Percentiles rank a stretch among this genome's conserved stretches.
Evolutionary conservation across 1,140 invertebrate species (phyloP).

Genomic region (Formica selysi): DNA sequence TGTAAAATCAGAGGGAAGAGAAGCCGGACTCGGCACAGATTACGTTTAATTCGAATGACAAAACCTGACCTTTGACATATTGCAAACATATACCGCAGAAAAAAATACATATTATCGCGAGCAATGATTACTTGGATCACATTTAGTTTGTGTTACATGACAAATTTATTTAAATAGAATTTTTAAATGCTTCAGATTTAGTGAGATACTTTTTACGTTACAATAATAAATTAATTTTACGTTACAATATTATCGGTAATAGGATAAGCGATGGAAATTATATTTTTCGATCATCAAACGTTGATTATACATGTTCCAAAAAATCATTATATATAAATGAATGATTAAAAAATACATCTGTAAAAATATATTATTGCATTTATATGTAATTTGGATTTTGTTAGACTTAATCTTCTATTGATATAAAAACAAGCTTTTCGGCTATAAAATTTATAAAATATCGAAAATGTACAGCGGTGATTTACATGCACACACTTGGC

Average conservation of each 20-base stretch:
- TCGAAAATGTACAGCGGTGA: slow-evolving; percentile 2
- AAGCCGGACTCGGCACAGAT: slow-evolving; percentile 27
- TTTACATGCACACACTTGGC: background rate
- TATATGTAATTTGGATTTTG: background rate
- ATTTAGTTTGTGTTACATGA: background rate
- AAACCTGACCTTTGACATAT: background rate
- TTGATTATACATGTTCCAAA: background rate
- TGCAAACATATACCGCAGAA: background rate
- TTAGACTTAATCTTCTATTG: background rate
- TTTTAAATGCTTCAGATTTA: background rate
- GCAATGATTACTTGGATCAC: background rate
- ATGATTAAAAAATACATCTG: background rate
- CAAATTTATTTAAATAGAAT: background rate
- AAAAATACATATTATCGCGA: background rate
- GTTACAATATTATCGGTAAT: background rate
- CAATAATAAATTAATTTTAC: background rate
- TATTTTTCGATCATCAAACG: slow-evolving; percentile 23
- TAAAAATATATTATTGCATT: slow-evolving; percentile 24
- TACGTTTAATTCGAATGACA: slow-evolving; percentile 49
- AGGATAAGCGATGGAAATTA: slow-evolving; percentile 9
- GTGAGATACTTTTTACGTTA: background rate
- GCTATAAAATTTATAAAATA: slow-evolving; percentile 39
- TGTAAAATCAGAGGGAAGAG: slow-evolving; percentile 39
- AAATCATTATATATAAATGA: background rate
- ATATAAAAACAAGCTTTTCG: slow-evolving; percentile 5